A percentile compares a stretch with the other conserved stretches of the same genome.
These are phyloP conservation scores for Subacronicta megacephala DNA, from an alignment of 2,888 invertebrate genomes.

Conservation along the genomic window DNA sequence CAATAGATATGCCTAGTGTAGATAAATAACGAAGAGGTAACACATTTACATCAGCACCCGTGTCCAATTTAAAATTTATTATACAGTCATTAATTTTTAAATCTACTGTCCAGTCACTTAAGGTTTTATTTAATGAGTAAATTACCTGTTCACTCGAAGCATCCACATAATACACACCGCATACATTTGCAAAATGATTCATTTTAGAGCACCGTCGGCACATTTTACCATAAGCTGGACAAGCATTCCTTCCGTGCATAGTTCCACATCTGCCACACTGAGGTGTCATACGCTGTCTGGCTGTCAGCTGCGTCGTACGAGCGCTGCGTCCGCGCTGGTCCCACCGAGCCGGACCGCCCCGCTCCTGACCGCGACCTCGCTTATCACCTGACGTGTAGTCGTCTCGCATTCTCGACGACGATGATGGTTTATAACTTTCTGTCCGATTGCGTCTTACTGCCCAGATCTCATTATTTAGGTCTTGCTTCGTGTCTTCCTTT, in stretches of 20 bases:
- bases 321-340: not conserved
- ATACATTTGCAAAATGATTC: slow-evolving; percentile 46
- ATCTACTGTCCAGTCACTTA: slow-evolving; percentile 32
- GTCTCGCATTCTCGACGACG: not conserved
- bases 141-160: slow-evolving; percentile 47
- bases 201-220: slow-evolving; percentile 29
- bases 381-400: not conserved
- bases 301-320: not conserved
- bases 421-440: not conserved
- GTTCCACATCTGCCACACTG: not conserved
- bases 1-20: not conserved
- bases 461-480: not conserved
- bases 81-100: slow-evolving; percentile 29
- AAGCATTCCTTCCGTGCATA: slow-evolving; percentile 8
- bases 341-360: not conserved
- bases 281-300: not conserved
- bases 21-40: slow-evolving; percentile 24
- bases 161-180: slow-evolving; percentile 21
- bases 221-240: slow-evolving; percentile 39
- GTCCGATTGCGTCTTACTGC: not conserved
- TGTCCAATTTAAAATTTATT: slow-evolving; percentile 47
- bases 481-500: not conserved
- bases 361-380: not conserved
- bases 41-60: slow-evolving; percentile 50
- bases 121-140: not conserved